phyloP scores from a whole-genome alignment of 2,113 vertebrate species.

The Syrmaticus mikado region DNA sequence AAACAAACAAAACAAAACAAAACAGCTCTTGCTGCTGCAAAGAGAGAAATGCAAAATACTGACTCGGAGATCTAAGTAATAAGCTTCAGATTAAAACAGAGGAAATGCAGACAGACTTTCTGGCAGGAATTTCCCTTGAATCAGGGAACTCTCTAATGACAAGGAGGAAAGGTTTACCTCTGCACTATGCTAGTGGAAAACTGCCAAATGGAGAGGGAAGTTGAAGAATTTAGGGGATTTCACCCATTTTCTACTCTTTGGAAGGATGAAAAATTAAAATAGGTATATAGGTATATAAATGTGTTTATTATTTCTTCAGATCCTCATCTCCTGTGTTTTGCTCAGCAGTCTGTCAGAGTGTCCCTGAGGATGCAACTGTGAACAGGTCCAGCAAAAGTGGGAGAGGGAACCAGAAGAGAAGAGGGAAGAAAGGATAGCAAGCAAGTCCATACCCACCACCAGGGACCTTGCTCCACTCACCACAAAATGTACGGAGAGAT shows the following conservation, averaged over 20 bases:
- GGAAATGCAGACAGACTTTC: background rate
- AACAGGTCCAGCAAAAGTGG: background rate
- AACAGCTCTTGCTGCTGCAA: background rate
- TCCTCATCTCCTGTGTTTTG: background rate
- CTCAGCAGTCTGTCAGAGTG: background rate
- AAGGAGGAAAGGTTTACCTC: background rate
- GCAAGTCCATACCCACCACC: background rate
- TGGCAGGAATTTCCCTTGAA: background rate
- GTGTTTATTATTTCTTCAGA: background rate
- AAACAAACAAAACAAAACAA: background rate
- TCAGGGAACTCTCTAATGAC: background rate
- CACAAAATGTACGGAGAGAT: background rate
- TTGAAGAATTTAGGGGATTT: background rate
- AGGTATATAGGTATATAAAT: background rate
- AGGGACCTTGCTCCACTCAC: background rate
- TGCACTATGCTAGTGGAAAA: background rate
- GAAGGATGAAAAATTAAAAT: background rate
- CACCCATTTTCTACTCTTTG: background rate
- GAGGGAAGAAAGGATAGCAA: background rate
- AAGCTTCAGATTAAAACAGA: background rate
- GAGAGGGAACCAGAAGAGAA: background rate
- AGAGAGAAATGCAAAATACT: background rate
- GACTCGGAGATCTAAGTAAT: background rate
- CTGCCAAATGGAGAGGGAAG: background rate
- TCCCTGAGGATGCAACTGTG: background rate